Evolutionary conservation across 92 coral and sea anemone species (phyloP).

Genomic region (Paragorgia papillata): DNA sequence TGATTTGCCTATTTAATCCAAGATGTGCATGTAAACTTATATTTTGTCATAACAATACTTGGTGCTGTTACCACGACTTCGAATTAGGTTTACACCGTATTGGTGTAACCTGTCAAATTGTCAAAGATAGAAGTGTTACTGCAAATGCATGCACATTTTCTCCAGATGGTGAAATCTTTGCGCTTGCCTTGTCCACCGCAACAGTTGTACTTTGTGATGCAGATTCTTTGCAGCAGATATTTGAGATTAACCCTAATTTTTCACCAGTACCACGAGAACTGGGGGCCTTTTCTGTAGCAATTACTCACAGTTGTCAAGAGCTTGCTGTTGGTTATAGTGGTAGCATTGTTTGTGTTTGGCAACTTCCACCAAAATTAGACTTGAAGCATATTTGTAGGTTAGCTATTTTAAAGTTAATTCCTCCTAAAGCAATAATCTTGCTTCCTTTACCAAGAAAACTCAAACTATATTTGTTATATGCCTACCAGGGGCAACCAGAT

Average conservation of each 20-base stretch:
- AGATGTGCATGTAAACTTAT: slow-evolving; percentile 32
- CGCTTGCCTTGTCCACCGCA: slow-evolving; percentile 73
- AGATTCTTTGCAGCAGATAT: slow-evolving; percentile 40
- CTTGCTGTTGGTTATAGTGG: slow-evolving; percentile 77
- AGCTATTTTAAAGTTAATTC: slow-evolving; percentile 62
- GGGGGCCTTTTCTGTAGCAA: slow-evolving; percentile 70
- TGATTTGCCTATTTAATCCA: slow-evolving; percentile 69
- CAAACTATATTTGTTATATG: slow-evolving; percentile 64
- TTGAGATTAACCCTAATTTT: slow-evolving; percentile 45
- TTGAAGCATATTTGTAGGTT: slow-evolving; percentile 81
- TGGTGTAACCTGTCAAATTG: slow-evolving; percentile 45
- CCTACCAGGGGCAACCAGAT: slow-evolving; percentile 16
- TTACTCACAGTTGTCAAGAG: slow-evolving; percentile 81
- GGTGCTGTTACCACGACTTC: slow-evolving; percentile 60
- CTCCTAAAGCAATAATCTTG: slow-evolving; percentile 51
- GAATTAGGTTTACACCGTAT: slow-evolving; percentile 26
- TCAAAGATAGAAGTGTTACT: slow-evolving; percentile 23
- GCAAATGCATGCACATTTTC: slow-evolving; percentile 64
- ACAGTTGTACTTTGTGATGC: slow-evolving; percentile 64
- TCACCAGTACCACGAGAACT: slow-evolving; percentile 8
- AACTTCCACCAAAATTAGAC: slow-evolving; percentile 79
- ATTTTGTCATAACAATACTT: slow-evolving; percentile 40
- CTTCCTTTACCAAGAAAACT: slow-evolving; percentile 77
- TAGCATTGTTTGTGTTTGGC: slow-evolving; percentile 73
- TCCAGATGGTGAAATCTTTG: slow-evolving; percentile 70